Base-by-base conservation (phyloP, 2,888 invertebrate genomes). In the Achlya flavicornis region DNA sequence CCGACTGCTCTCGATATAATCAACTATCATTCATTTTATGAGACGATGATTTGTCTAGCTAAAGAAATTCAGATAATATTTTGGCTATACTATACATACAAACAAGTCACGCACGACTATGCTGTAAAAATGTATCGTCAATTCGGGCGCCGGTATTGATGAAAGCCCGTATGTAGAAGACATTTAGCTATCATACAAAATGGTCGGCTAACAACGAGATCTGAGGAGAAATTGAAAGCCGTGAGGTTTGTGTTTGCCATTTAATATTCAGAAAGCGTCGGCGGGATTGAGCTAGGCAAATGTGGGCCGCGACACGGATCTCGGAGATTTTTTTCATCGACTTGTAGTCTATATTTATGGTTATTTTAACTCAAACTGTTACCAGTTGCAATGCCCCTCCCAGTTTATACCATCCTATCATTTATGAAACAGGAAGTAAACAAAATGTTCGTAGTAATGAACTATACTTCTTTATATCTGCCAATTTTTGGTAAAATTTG, bases 231-330 rank as follows among this genome's bases (percentile, higher is more conserved):
- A 89, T 89, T 90, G 86, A 87, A 91, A 87, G 83, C 82, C 84
- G 73, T 72, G 71, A 77, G 76, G 78, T 80, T 66, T 71, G 71
- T 76, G 75, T 77, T 78, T 75, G 77, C 75, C 77, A 83, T 88
- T 90, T 90, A 86, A 84, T 89, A 92, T 92, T 91, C 91, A 84
- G 78, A 85, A 80, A 83, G 87, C 87, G 89, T 89, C 81, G 75
- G 83, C 77, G 84, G 84, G 85, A 86, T 89, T 86, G 82, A 86
- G 79, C 88, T 86, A 83, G 85, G 83, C 76, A 84, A 85, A 91
- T 89, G 90, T 91, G 83, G 87, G 86, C 82, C 85, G 83, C 82
- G 86, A 87, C 89, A 88, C 89, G 89, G 89, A 89, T 86, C 86
- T 86, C 76, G 65, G 68, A 80, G 76, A 76, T 76, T 72, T 68